Evolutionary conservation across 1,140 invertebrate genomes (phyloP).

Genomic region (Macrobrachium nipponense): DNA sequence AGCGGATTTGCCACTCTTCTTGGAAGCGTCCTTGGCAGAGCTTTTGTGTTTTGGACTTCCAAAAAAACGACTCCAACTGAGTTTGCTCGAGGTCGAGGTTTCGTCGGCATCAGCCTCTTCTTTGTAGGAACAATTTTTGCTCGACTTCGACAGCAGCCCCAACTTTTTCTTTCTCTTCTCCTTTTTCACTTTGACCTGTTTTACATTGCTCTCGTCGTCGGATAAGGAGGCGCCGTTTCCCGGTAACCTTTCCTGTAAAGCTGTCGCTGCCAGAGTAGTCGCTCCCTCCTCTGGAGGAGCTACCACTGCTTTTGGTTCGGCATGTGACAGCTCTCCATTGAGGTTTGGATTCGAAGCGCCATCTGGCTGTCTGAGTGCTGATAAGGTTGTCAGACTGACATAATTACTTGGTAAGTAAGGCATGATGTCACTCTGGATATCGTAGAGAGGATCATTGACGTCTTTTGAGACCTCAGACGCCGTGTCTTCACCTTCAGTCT

Average conservation of each 20-base stretch:
- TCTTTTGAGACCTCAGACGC: slow-evolving; percentile 62
- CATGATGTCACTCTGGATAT: slow-evolving; percentile 65
- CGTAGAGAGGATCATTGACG: slow-evolving; percentile 60
- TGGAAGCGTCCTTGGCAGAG: slow-evolving; percentile 70
- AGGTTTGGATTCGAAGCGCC: slow-evolving; percentile 92
- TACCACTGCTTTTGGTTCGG: slow-evolving; percentile 6
- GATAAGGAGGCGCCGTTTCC: slow-evolving; percentile 77
- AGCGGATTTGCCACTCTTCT: slow-evolving; percentile 51
- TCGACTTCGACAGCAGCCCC: slow-evolving; percentile 66
- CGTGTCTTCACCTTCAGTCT: slow-evolving; percentile 80
- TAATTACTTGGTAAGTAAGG: slow-evolving; percentile 64
- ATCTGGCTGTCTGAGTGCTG: slow-evolving; percentile 79
- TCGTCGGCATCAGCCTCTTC: slow-evolving; percentile 66
- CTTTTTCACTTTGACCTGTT: slow-evolving; percentile 73
- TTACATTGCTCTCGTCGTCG: slow-evolving; percentile 73
- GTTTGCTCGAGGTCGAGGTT: slow-evolving; percentile 67
- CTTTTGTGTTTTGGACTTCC: slow-evolving; percentile 81
- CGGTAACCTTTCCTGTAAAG: slow-evolving; percentile 72
- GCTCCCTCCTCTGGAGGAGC: slow-evolving; percentile 43
- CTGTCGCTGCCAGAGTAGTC: slow-evolving; percentile 66
- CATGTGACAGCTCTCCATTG: slow-evolving; percentile 24
- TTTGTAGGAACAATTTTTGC: slow-evolving; percentile 72
- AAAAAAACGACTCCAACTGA: slow-evolving; percentile 68
- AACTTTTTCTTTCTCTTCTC: slow-evolving; percentile 60
- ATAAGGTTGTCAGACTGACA: slow-evolving; percentile 58